These are phyloP conservation scores for Paguma larvata DNA, from an alignment of 2,797 vertebrate genomes.

Conservation along the genomic window DNA sequence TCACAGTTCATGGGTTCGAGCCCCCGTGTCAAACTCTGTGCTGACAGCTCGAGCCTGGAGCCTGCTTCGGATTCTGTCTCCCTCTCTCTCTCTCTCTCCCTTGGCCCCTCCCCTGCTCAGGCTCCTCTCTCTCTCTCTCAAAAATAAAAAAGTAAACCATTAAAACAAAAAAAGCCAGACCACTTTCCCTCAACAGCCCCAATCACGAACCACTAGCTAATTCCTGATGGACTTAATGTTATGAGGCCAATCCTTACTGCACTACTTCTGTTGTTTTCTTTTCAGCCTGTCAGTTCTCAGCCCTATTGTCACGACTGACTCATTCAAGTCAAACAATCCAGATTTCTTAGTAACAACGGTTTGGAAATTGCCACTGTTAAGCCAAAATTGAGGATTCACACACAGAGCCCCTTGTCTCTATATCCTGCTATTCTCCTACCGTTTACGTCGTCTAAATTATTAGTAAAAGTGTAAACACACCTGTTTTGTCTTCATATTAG, in stretches of 20 bases:
- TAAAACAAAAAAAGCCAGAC: too few relatives aligned
- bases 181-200: neutral
- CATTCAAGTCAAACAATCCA: slow-evolving; percentile 10
- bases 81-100: too few relatives aligned
- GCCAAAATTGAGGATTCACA: slow-evolving; percentile 43
- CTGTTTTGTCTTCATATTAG: neutral
- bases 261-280: neutral
- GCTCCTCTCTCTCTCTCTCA: too few relatives aligned
- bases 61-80: too few relatives aligned
- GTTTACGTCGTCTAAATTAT: neutral
- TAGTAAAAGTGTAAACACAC: neutral
- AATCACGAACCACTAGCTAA: neutral
- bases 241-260: neutral
- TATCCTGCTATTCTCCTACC: neutral
- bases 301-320: neutral
- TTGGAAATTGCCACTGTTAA: slow-evolving; percentile 45
- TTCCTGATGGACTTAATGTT: neutral
- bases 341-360: neutral
- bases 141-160: too few relatives aligned
- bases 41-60: too few relatives aligned
- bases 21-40: too few relatives aligned
- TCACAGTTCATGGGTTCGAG: too few relatives aligned
- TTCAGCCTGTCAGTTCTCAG: slow-evolving; percentile 37
- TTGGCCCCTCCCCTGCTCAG: too few relatives aligned
- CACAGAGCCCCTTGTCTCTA: neutral